Evolutionary conservation across 1,140 invertebrate species (phyloP), one percentile per base, ranked within the genome.

Genomic region (Periplaneta americana): DNA sequence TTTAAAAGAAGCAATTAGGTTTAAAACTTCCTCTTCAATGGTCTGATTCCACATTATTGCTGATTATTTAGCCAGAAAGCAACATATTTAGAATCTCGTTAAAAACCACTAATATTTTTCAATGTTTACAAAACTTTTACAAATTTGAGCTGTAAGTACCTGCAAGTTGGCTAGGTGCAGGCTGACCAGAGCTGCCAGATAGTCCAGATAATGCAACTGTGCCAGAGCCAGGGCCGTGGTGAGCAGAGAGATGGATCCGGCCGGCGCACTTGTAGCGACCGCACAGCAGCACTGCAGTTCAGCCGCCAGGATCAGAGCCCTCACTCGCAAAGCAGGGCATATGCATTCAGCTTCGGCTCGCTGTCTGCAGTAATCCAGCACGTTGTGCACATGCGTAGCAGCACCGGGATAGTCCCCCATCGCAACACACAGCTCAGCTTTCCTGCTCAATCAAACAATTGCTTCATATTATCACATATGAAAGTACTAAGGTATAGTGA

Each of bases 81-180:
- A n/a, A n/a, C n/a, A n/a, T n/a, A n/a, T n/a, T n/a, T n/a, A n/a
- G n/a, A n/a, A n/a, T n/a, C n/a, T n/a, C n/a, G n/a, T n/a, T n/a
- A n/a, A n/a, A n/a, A n/a, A n/a, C n/a, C n/a, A n/a, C n/a, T n/a
- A n/a, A n/a, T n/a, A n/a, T n/a, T n/a, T n/a, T n/a, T n/a, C n/a
- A n/a, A n/a, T n/a, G n/a, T n/a, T n/a, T n/a, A n/a, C n/a, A n/a
- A n/a, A n/a, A n/a, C n/a, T n/a, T n/a, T n/a, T n/a, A n/a, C 0
- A 39, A 39, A 39, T 17, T 39, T 39, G 11, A 3, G 11, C 11
- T 39, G 18, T 39, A 39, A 39, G 22, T 66, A 93, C 91, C 87
- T 93, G 91, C 35, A 91, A 88, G 85, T 95, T 94, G 0, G 95
- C 95, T 74, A 97, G 90, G 84, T 96, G 91, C 88, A 96, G 91